Percentiles rank a stretch among this genome's conserved stretches.
Evolutionary conservation across 1,140 invertebrate genomes (phyloP).

Genomic region (Drosophila triauraria): DNA sequence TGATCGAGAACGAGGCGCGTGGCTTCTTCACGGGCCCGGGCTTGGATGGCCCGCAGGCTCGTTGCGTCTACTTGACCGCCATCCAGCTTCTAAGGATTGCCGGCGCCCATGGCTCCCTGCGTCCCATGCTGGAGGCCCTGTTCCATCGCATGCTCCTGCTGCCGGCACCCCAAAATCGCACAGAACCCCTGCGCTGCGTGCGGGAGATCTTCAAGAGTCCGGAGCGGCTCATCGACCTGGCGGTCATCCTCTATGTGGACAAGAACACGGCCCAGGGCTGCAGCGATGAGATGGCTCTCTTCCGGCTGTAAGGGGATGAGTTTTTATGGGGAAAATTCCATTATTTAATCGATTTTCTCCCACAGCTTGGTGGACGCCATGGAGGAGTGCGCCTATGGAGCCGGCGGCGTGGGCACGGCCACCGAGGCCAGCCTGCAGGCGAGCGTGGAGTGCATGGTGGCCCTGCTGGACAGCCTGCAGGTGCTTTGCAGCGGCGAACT

Average conservation of each 20-base stretch:
- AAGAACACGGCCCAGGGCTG: constrained; percentile 91
- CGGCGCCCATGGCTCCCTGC: constrained; percentile 92
- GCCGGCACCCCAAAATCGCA: constrained; percentile 92
- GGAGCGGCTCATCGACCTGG: constrained; percentile 89
- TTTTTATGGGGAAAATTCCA: not conserved
- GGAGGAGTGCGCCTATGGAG: constrained; percentile 90
- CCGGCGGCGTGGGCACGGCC: constrained; percentile 87
- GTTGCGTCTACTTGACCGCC: constrained; percentile 86
- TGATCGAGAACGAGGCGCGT: constrained; percentile 84
- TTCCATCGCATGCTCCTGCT: constrained; percentile 96
- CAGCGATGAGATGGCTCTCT: constrained; percentile 95
- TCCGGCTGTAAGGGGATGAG: constrained; percentile 91
- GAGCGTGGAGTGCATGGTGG: constrained; percentile 93
- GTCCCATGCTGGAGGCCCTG: constrained; percentile 95
- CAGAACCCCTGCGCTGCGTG: constrained; percentile 93
- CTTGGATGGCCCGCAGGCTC: constrained; percentile 81
- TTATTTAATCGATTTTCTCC: not conserved
- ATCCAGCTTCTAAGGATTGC: constrained; percentile 94
- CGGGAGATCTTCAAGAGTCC: constrained; percentile 91
- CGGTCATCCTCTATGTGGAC: constrained; percentile 90
- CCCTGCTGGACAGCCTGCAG: constrained; percentile 93
- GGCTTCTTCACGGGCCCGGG: constrained; percentile 84
- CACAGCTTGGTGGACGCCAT: constrained; percentile 95
- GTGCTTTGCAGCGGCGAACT: constrained; percentile 91
- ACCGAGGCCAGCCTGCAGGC: constrained; percentile 91